phyloP scores from a whole-genome alignment of 2,113 vertebrate species.

The Psittacula cyanocephala region DNA sequence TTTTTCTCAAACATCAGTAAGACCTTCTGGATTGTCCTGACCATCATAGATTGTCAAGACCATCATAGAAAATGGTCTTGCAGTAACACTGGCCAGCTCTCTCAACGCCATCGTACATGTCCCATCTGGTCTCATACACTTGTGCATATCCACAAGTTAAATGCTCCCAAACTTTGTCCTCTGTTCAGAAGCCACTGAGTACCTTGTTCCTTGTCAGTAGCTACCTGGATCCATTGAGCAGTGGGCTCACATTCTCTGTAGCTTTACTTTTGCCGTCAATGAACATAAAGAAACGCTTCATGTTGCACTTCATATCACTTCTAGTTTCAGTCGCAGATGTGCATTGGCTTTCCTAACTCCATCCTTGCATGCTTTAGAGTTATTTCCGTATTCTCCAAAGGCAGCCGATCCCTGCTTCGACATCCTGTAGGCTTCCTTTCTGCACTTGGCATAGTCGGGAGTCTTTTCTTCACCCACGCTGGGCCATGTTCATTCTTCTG shows the following conservation, averaged over 20 bases:
- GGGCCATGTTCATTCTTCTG: background rate
- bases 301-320: background rate
- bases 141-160: background rate
- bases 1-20: background rate
- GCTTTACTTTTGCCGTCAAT: background rate
- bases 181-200: background rate
- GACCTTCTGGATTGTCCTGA: background rate
- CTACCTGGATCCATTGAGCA: background rate
- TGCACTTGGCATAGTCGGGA: background rate
- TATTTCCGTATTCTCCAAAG: background rate
- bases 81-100: background rate
- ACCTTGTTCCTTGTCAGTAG: background rate
- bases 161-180: background rate
- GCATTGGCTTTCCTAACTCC: background rate
- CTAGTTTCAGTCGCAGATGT: background rate
- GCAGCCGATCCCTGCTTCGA: background rate
- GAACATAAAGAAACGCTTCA: background rate
- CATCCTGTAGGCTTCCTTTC: background rate
- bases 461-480: background rate
- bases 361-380: background rate
- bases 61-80: background rate
- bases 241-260: background rate
- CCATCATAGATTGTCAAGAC: too few relatives aligned
- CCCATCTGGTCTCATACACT: background rate
- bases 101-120: background rate